A percentile compares a stretch with the other conserved stretches of the same genome.
phyloP scores from a whole-genome alignment of 2,888 invertebrate species.

The Athalia rosae region DNA sequence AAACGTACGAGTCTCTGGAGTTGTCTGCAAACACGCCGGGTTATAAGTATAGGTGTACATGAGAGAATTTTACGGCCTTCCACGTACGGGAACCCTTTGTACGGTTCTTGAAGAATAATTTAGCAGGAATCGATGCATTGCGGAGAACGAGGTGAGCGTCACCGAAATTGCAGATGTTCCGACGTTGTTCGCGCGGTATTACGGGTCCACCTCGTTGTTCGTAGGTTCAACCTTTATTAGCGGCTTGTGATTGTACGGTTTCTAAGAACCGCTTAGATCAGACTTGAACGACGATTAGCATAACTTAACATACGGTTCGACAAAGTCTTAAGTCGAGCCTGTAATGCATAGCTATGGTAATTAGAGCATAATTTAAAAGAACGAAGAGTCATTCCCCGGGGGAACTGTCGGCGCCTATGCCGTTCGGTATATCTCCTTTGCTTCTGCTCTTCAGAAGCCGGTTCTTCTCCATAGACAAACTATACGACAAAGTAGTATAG shows the following conservation, averaged over 20 bases:
- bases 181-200: not conserved
- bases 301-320: slow-evolving; percentile 27
- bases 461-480: no score
- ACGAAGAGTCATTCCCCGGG: slow-evolving; percentile 22
- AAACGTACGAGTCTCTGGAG: no score
- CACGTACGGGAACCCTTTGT: no score
- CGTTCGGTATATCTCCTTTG: not conserved
- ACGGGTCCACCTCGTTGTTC: not conserved
- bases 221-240: not conserved
- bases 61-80: no score
- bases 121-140: no score
- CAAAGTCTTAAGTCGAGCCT: slow-evolving; percentile 1
- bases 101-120: no score
- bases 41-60: no score
- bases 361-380: slow-evolving; percentile 27
- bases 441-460: not conserved
- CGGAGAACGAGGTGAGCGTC: no score
- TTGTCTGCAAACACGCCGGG: no score
- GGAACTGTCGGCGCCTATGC: not conserved
- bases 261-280: not conserved
- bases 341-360: slow-evolving; percentile 37
- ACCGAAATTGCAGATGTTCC: not conserved
- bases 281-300: slow-evolving; percentile 27
- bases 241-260: not conserved
- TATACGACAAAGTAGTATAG: no score